Evolutionary conservation across 2,113 vertebrate species (phyloP), one percentile per base, ranked within the genome.

Genomic region (Poeciliopsis prolifica): DNA sequence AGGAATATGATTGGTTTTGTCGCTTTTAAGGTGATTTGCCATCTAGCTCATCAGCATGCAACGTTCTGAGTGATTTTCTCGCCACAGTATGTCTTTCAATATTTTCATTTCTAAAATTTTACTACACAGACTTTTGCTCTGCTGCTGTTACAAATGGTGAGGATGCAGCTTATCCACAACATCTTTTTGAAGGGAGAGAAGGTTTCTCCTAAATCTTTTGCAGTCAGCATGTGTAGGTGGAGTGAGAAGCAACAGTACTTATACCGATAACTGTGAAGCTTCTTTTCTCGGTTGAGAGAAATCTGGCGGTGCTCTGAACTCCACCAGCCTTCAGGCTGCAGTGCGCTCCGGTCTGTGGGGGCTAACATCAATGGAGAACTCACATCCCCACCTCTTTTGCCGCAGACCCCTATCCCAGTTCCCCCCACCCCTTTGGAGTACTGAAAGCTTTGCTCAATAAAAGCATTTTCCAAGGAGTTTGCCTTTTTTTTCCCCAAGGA

Each of bases 191-290:
- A 29, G 63, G 17, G 8, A 63, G 51, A 74, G n/a, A 37, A 8
- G 10, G 54, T 29, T 82, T n/a, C 70, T 54, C 54, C 40, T 65
- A 42, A 68, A 30, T 44, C 48, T 42, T 79, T 48, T 76, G 65
- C 77, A 75, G 71, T 68, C 48, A 29, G 33, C 3, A 6, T 67
- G 72, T 64, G 80, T 61, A 65, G 82, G 61, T 37, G 65, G 61
- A 51, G 19, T 61, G 30, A 74, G 60, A 30, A 80, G 58, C 17
- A 31, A 44, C 6, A 4, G 61, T 42, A 71, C 86, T 83, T 61
- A 62, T 6, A 44, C 48, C 29, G 35, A 72, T 72, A 44, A 77
- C 9, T 40, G 42, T 11, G 42, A 78, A 73, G 58, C 29, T 31
- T 74, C 61, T 67, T 40, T 61, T 70, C 61, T 61, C 58, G 42